Evolutionary conservation across 1,140 invertebrate genomes (phyloP).

Genomic region (Chironomus tepperi): DNA sequence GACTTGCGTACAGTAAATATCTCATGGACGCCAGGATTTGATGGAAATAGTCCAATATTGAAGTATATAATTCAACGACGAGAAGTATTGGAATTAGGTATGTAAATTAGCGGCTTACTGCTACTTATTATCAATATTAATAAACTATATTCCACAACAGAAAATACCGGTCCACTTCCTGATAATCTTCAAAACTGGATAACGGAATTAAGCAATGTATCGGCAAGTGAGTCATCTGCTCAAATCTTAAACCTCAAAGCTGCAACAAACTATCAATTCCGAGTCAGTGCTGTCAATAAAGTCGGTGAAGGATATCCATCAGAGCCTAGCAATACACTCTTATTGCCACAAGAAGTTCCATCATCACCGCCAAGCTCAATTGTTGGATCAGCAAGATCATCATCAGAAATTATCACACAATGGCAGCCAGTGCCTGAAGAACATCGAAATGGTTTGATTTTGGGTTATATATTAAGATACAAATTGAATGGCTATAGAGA

Average conservation of each 20-base stretch:
- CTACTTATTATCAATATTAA: background rate
- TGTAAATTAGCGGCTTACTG: slow-evolving; percentile 27
- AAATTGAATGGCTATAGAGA: slow-evolving; percentile 83
- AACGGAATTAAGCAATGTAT: slow-evolving; percentile 79
- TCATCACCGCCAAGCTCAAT: slow-evolving; percentile 82
- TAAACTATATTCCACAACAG: slow-evolving; percentile 33
- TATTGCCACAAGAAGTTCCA: slow-evolving; percentile 87
- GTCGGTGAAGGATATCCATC: slow-evolving; percentile 90
- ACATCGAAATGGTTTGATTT: slow-evolving; percentile 87
- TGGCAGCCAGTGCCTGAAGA: slow-evolving; percentile 93
- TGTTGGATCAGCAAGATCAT: slow-evolving; percentile 82
- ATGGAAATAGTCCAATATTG: slow-evolving; percentile 91
- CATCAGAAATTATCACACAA: slow-evolving; percentile 92
- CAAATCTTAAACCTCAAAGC: slow-evolving; percentile 82
- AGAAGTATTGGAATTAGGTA: slow-evolving; percentile 75
- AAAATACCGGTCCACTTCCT: slow-evolving; percentile 63
- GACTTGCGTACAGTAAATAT: slow-evolving; percentile 70
- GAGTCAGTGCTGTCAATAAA: slow-evolving; percentile 89
- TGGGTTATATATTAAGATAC: slow-evolving; percentile 89
- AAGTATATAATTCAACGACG: slow-evolving; percentile 90
- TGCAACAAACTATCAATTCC: slow-evolving; percentile 89
- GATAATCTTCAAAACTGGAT: slow-evolving; percentile 80
- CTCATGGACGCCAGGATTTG: slow-evolving; percentile 89
- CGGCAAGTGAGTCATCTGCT: slow-evolving; percentile 65
- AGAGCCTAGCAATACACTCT: slow-evolving; percentile 74